These are phyloP conservation scores for Gorilla gorilla DNA, from an alignment of 2,113 vertebrate genomes.

Conservation along the genomic window DNA sequence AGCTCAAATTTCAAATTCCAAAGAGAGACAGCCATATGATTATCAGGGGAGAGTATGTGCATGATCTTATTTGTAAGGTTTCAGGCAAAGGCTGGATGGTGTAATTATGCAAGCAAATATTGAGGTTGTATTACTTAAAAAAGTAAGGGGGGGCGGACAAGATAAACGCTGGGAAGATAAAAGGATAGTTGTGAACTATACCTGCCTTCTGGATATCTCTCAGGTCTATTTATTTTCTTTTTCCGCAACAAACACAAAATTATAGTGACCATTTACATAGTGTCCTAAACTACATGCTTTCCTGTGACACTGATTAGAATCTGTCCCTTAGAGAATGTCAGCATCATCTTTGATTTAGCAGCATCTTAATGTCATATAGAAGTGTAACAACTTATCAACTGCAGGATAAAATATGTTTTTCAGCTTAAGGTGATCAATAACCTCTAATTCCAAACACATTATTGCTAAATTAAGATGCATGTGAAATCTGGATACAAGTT, in stretches of 20 bases:
- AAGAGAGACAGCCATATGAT: not conserved
- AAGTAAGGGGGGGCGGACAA: rapidly evolving
- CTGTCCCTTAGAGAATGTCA: not conserved
- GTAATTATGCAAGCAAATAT: not conserved
- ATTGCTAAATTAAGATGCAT: not conserved
- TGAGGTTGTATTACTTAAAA: not conserved
- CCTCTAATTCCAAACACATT: not conserved
- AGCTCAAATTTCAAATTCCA: not conserved
- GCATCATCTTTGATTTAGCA: not conserved
- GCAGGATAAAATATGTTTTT: not conserved
- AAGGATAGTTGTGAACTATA: not conserved
- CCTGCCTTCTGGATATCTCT: not conserved
- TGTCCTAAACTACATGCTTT: not conserved
- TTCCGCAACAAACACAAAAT: not conserved
- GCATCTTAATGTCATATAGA: not conserved
- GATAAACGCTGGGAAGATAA: not conserved
- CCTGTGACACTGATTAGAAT: not conserved
- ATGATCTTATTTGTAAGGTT: not conserved
- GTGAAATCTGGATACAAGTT: not conserved
- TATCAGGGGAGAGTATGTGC: rapidly evolving
- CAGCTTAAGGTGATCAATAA: not conserved
- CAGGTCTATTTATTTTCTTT: not conserved
- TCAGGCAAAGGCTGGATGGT: not conserved
- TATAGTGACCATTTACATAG: not conserved
- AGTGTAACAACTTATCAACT: not conserved